These are phyloP conservation scores for Cryptomyrus ogoouensis DNA, from an alignment of 2,113 vertebrate species.

Conservation along the genomic window DNA sequence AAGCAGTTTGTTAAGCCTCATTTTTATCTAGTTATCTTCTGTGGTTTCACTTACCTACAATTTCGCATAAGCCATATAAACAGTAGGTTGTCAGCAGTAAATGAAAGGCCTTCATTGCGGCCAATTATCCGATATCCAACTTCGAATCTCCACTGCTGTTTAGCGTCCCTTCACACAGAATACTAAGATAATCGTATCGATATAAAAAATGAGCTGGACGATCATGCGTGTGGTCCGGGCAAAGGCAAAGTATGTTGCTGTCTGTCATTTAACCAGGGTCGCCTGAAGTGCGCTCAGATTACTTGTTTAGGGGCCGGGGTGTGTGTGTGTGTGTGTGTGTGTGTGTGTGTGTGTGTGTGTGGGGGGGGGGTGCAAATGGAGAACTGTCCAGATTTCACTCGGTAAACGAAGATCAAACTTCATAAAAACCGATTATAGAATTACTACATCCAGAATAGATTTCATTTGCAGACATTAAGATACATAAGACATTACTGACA, in stretches of 20 bases:
- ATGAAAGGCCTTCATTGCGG: constrained; percentile 48
- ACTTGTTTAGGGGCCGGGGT: constrained; percentile 42
- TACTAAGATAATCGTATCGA: not conserved
- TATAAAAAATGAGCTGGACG: not conserved
- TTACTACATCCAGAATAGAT: not conserved
- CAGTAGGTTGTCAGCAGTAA: constrained; percentile 46
- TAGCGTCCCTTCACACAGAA: not conserved
- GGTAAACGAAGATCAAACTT: not conserved
- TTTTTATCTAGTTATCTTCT: not conserved
- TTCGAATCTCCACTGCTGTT: not conserved
- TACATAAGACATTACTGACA: not conserved
- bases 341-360: no score
- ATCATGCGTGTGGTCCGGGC: not conserved
- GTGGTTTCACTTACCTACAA: constrained; percentile 54
- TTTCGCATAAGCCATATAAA: constrained; percentile 39
- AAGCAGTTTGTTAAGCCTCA: not conserved
- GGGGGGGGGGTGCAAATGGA: not conserved
- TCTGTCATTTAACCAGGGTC: constrained; percentile 49
- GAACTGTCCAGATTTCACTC: not conserved
- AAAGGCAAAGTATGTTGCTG: constrained; percentile 52
- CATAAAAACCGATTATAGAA: not conserved
- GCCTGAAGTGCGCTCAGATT: constrained; percentile 51
- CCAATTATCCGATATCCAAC: not conserved
- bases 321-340: no score
- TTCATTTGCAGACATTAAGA: not conserved